phyloP scores from a whole-genome alignment of 1,140 invertebrate genomes.

The Lordiphosa mommai region DNA sequence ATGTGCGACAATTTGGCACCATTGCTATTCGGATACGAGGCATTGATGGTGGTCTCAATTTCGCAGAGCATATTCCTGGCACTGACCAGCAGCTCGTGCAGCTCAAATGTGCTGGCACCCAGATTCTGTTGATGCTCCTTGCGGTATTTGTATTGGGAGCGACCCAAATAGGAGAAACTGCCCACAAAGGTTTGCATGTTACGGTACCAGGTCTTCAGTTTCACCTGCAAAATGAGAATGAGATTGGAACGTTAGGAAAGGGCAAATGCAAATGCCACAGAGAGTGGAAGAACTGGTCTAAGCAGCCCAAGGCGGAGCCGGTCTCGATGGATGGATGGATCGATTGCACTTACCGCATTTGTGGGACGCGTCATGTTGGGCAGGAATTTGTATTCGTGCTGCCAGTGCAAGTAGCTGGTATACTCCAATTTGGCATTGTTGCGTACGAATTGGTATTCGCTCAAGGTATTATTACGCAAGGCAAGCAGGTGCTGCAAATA shows the following conservation, averaged over 20 bases:
- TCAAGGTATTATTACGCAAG: conserved; percentile 40
- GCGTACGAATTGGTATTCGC: conserved; percentile 33
- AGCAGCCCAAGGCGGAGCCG: conserved; percentile 66
- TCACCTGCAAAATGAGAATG: conserved; percentile 29
- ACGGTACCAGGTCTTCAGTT: conserved; percentile 67
- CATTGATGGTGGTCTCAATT: conserved; percentile 63
- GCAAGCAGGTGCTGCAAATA: conserved; percentile 36
- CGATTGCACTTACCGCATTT: conserved; percentile 41
- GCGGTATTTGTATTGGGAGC: conserved; percentile 59
- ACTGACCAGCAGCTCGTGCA: conserved; percentile 55
- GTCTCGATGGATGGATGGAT: conserved; percentile 15
- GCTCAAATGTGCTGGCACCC: conserved; percentile 38
- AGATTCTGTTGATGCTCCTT: conserved; percentile 42
- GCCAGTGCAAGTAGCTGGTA: conserved; percentile 37
- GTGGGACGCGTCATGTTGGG: conserved; percentile 63
- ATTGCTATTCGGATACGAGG: conserved; percentile 53
- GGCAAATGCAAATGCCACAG: conserved; percentile 41
- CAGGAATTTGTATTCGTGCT: conserved; percentile 65
- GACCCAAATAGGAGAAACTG: conserved; percentile 61
- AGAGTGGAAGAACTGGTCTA: conserved; percentile 57
- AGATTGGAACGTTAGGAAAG: conserved; percentile 18
- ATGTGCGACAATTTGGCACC: conserved; percentile 46
- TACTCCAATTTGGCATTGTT: conserved; percentile 41
- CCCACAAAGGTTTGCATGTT: conserved; percentile 64
- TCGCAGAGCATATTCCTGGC: conserved; percentile 59